These are phyloP conservation scores for Cyprinodon diabolis DNA, from an alignment of 2,797 vertebrate species.

Conservation along the genomic window DNA sequence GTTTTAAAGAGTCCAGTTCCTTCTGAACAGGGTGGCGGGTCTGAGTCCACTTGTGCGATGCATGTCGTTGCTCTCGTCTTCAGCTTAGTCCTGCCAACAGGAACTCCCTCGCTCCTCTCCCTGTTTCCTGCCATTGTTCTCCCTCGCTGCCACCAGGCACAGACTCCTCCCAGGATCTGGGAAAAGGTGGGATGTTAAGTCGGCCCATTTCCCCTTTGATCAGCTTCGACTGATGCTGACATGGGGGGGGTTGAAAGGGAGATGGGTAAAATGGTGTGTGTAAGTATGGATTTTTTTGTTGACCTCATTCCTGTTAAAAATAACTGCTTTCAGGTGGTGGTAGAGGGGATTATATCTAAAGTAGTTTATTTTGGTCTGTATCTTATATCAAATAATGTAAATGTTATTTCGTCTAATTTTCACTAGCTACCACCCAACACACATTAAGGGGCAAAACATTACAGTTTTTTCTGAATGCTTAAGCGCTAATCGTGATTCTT, in stretches of 20 bases:
- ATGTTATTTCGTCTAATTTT: too few species aligned
- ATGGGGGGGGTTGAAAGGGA: constrained; percentile 47
- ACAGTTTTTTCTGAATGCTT: too few species aligned
- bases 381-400: too few species aligned
- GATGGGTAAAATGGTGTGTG: constrained; percentile 13
- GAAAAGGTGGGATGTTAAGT: constrained; percentile 81
- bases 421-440: too few species aligned
- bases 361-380: too few species aligned
- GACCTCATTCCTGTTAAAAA: not conserved
- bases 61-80: constrained; percentile 52
- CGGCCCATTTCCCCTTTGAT: constrained; percentile 69
- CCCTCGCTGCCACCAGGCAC: constrained; percentile 47
- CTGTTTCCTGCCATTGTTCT: constrained; percentile 83
- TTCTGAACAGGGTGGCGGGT: constrained; percentile 36
- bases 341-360: not conserved
- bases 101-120: constrained; percentile 79
- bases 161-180: constrained; percentile 79
- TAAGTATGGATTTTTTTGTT: not conserved
- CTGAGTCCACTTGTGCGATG: constrained; percentile 53
- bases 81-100: constrained; percentile 66
- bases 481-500: too few species aligned
- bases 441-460: too few species aligned
- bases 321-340: not conserved
- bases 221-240: constrained; percentile 49
- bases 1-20: constrained; percentile 59